Base-by-base conservation (phyloP, 1,140 invertebrate species). In the Medauroidea extradentata region DNA sequence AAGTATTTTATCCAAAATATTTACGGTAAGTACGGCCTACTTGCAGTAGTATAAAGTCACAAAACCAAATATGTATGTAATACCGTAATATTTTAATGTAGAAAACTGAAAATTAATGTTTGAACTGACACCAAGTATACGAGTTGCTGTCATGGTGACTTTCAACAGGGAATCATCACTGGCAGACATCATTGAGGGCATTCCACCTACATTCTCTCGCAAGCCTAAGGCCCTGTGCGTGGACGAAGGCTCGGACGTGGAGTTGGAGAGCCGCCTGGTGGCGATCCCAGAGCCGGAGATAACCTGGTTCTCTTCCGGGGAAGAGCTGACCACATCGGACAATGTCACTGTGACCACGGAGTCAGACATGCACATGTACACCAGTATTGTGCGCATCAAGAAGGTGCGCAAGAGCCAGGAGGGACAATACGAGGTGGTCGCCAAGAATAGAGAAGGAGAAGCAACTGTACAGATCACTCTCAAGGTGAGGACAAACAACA, bases 201-300 rank as follows among this genome's bases (percentile, higher is more conserved):
- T 95, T 69, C 91, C 91, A 48, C 93, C 93, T 29, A 94, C 91
- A n/a, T 96, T 96, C 73, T 90, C 91, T 5, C 85, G 87, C 46
- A 89, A 91, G 71, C 90, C 92, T 0, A 89, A 90, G 71, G 85
- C 88, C 0, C 87, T 89, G 73, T 90, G 86, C 67, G 89, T 91
- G 0, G 82, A 90, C 62, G 89, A 93, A 76, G 85, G 84, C 23
- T 82, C 87, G 1, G 83, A 90, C 68, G 86, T 94, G 24, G 86
- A 87, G 48, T 72, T 95, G 18, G 91, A 94, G 73, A 91, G 90
- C 68, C 81, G 90, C 62, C 76, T 96, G 24, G 90, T 93, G 13
- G 93, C 91, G 11, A 87, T 94, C 62, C 93, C 93, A 3, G 91
- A 95, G 76, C 91, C 93, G 13, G 91, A 94, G 62, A 87, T 96